A percentile compares a stretch with the other conserved stretches of the same genome.
These are phyloP conservation scores for Phengaris alcon DNA, from an alignment of 2,888 invertebrate species.

Conservation along the genomic window DNA sequence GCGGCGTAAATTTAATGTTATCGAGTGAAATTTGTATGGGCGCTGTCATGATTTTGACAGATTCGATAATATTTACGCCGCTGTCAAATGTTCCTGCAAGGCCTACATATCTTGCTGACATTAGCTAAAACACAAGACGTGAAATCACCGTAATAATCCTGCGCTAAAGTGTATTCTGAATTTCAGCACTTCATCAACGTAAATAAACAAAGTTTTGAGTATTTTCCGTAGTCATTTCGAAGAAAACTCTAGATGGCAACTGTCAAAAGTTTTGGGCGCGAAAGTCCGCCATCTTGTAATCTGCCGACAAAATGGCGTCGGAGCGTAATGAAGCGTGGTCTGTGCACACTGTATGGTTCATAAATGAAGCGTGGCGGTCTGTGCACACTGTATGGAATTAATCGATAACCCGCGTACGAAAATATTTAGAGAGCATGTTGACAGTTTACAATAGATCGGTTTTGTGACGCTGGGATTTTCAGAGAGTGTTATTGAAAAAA, in stretches of 20 bases:
- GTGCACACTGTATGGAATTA: neutral
- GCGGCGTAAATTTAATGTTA: no score
- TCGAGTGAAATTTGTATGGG: no score
- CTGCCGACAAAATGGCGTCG: neutral
- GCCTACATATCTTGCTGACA: no score
- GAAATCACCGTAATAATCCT: no score
- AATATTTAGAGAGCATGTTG: neutral
- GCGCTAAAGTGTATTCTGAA: no score
- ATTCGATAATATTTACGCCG: no score
- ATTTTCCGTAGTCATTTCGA: neutral
- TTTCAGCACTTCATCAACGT: neutral
- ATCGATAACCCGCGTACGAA: neutral
- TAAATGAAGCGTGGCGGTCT: neutral
- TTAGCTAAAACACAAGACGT: no score
- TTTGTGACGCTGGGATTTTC: neutral
- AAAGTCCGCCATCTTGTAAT: constrained; percentile 7
- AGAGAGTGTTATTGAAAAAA: neutral
- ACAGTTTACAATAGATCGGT: neutral
- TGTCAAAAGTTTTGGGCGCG: constrained; percentile 24
- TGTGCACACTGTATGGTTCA: neutral
- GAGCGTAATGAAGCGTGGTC: constrained; percentile 12
- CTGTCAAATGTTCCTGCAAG: no score
- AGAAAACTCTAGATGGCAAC: constrained; percentile 9
- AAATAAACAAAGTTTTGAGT: neutral
- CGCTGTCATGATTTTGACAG: no score